Evolutionary conservation across 2,888 invertebrate genomes (phyloP).

Genomic region (Caenorhabditis virilis): DNA sequence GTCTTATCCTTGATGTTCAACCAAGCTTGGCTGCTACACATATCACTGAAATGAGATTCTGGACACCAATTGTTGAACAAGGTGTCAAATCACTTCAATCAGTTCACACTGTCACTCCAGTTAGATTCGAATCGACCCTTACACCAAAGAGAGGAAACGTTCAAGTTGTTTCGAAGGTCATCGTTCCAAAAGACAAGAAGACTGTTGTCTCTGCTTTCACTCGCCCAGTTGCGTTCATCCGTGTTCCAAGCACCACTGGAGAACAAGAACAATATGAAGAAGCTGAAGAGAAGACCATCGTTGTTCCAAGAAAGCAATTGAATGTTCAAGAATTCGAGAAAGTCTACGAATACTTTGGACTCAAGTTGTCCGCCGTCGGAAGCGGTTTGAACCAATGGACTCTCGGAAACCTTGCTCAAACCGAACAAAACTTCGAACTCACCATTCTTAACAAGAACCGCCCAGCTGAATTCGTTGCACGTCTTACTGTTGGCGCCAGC

Average conservation of each 20-base stretch:
- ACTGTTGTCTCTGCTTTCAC: constrained; percentile 31
- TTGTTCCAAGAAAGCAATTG: constrained; percentile 36
- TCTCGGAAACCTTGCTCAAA: constrained; percentile 30
- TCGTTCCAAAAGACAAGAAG: constrained; percentile 32
- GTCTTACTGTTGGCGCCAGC: constrained; percentile 13
- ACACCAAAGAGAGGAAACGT: constrained; percentile 19
- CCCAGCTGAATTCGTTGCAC: constrained; percentile 17
- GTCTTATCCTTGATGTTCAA: constrained; percentile 17
- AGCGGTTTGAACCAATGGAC: constrained; percentile 38
- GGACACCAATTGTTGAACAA: constrained; percentile 48
- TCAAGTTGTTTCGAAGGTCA: constrained; percentile 17
- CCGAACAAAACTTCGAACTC: constrained; percentile 53
- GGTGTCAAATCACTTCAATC: constrained; percentile 56
- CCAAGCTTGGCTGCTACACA: constrained; percentile 35
- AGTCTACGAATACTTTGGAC: constrained; percentile 32
- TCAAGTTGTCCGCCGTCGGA: constrained; percentile 41
- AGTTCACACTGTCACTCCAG: constrained; percentile 47
- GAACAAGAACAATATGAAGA: constrained; percentile 39
- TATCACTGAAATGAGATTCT: constrained; percentile 39
- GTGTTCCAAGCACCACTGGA: constrained; percentile 40
- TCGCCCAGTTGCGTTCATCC: constrained; percentile 55
- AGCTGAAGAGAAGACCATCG: constrained; percentile 55
- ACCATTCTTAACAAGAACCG: constrained; percentile 29
- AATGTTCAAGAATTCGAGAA: constrained; percentile 27
- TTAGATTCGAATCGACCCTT: constrained; percentile 38